These are phyloP conservation scores for Gambusia affinis DNA, from an alignment of 2,113 vertebrate species.

Conservation along the genomic window DNA sequence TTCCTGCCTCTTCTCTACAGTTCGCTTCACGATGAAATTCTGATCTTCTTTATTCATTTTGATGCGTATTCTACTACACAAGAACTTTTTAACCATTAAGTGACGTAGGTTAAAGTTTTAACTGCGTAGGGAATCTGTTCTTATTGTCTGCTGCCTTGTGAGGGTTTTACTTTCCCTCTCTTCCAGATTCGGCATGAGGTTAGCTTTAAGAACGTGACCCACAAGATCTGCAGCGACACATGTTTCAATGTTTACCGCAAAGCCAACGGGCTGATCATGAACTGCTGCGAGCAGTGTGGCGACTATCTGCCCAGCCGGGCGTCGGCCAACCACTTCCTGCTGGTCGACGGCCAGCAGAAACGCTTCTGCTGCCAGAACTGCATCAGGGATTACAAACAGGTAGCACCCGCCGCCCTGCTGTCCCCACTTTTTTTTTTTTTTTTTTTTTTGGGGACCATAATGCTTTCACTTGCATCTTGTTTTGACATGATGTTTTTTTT, in stretches of 20 bases:
- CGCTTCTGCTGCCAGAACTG: constrained; percentile 98
- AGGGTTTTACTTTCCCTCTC: constrained; percentile 14
- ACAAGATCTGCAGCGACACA: constrained; percentile 96
- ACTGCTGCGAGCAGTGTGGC: constrained; percentile 98
- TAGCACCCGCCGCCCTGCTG: constrained; percentile 57
- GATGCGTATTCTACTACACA: too few species aligned
- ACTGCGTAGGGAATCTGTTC: too few species aligned
- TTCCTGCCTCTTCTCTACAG: not conserved
- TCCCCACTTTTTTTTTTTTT: not conserved
- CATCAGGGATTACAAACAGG: constrained; percentile 97
- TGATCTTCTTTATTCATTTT: too few species aligned
- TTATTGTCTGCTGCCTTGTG: not conserved
- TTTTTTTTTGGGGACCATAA: not conserved
- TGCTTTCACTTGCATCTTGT: not conserved
- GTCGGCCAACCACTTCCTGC: constrained; percentile 92
- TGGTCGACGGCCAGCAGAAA: constrained; percentile 96
- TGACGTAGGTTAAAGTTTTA: too few species aligned
- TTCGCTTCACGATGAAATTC: too few species aligned
- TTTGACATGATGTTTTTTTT: not conserved
- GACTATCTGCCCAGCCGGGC: constrained; percentile 95
- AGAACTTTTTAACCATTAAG: too few species aligned
- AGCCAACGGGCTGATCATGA: constrained; percentile 98
- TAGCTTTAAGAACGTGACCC: constrained; percentile 99
- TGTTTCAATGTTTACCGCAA: constrained; percentile 98
- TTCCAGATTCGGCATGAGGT: constrained; percentile 96